Conservation (phyloP, 2,888 invertebrate species). For the Eilema depressum region DNA sequence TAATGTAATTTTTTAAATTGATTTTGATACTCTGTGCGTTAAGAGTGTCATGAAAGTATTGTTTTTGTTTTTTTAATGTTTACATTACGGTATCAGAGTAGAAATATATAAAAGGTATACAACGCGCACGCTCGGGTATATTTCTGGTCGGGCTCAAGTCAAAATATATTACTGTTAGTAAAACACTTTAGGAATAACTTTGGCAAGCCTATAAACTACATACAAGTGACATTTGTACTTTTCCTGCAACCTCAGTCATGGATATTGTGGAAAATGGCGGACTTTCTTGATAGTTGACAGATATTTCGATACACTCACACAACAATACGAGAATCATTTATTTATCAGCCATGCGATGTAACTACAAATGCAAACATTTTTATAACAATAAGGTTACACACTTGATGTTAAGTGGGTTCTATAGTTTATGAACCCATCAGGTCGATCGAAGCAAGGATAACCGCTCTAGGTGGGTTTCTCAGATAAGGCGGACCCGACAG, state of each 20-base stretch:
- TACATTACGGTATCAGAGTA: too few relatives aligned
- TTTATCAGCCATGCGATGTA: background rate
- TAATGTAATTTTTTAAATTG: too few relatives aligned
- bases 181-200: slow-evolving; percentile 64
- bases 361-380: background rate
- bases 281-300: slow-evolving; percentile 14
- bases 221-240: slow-evolving; percentile 68
- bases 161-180: slow-evolving; percentile 53
- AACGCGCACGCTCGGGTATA: slow-evolving; percentile 18
- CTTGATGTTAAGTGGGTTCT: background rate
- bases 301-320: slow-evolving; percentile 3
- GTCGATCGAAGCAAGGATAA: too few relatives aligned
- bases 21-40: too few relatives aligned
- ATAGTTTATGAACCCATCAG: background rate
- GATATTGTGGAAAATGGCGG: slow-evolving; percentile 44
- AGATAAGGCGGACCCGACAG: too few relatives aligned
- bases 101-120: too few relatives aligned
- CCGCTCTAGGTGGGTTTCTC: too few relatives aligned
- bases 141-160: slow-evolving; percentile 42
- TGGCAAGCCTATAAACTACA: slow-evolving; percentile 70
- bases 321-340: background rate
- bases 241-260: slow-evolving; percentile 64
- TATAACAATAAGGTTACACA: background rate
- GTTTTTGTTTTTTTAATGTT: too few relatives aligned
- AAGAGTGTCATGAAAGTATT: too few relatives aligned